Evolutionary conservation across 2,888 invertebrate genomes (phyloP).

Genomic region (Lymantria dispar): DNA sequence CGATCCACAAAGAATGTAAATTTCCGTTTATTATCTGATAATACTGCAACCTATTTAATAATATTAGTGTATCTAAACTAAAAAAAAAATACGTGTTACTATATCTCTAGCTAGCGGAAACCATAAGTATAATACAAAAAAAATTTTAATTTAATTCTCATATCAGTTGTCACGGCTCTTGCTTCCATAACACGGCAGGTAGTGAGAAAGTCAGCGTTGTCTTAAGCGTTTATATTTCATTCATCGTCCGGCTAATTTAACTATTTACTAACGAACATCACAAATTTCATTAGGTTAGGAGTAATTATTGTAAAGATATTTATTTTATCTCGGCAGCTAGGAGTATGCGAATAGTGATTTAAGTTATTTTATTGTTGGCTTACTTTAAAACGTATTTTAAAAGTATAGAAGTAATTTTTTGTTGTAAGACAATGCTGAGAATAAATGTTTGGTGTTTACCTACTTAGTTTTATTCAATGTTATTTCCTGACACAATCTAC

Average conservation of each 20-base stretch:
- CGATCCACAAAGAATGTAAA: too few species aligned
- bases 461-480: conserved; percentile 18
- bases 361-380: neutral
- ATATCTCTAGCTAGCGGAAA: too few species aligned
- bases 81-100: too few species aligned
- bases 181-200: conserved; percentile 13
- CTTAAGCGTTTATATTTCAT: conserved; percentile 11
- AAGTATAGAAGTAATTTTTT: conserved; percentile 21
- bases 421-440: conserved; percentile 25
- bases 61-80: too few species aligned
- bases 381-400: conserved; percentile 1
- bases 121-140: neutral
- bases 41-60: too few species aligned
- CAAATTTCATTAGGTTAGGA: conserved; percentile 11
- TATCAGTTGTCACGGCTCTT: conserved; percentile 9
- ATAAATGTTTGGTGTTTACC: conserved; percentile 16
- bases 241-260: conserved; percentile 9
- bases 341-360: neutral
- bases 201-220: conserved; percentile 13
- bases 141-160: neutral
- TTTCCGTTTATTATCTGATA: too few species aligned
- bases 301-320: conserved; percentile 13
- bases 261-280: conserved; percentile 13
- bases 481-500: conserved; percentile 30
- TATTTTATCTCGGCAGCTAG: conserved; percentile 10